Percentiles rank a stretch among this genome's conserved stretches.
These are phyloP conservation scores for Neodontobutis hainanensis DNA, from an alignment of 2,113 vertebrate species.

Conservation along the genomic window DNA sequence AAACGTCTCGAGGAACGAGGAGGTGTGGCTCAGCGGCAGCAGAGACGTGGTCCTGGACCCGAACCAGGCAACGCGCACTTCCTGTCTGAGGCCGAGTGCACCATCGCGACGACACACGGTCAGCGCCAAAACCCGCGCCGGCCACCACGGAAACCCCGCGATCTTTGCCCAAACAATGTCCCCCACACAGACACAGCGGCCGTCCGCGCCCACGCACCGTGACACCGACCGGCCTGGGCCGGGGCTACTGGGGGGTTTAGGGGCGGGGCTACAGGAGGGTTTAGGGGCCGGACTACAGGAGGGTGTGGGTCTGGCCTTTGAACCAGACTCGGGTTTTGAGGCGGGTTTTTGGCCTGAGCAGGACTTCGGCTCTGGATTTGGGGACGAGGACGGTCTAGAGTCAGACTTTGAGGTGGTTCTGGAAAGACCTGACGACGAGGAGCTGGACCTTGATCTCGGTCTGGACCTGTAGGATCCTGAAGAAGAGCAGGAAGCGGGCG, in stretches of 20 bases:
- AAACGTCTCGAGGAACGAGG: conserved; percentile 98
- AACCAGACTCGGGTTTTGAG: too few relatives aligned
- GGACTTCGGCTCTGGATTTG: not conserved
- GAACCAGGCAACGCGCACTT: conserved; percentile 96
- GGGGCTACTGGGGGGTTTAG: not conserved
- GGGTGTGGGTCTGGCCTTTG: not conserved
- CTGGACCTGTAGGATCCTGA: conserved; percentile 31
- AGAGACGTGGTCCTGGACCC: conserved; percentile 98
- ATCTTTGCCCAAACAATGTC: conserved; percentile 99
- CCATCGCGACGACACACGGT: conserved; percentile 90
- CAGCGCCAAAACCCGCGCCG: conserved; percentile 92
- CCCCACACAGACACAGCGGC: conserved; percentile 94
- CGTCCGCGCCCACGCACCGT: conserved; percentile 90
- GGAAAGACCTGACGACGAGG: not conserved
- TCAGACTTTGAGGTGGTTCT: not conserved
- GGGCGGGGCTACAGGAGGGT: not conserved
- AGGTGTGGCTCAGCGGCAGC: conserved; percentile 91
- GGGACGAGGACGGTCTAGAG: not conserved
- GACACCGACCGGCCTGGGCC: conserved; percentile 83
- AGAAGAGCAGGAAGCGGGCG: conserved; percentile 23
- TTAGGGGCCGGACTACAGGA: not conserved
- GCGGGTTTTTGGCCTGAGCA: not conserved
- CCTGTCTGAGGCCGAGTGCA: conserved; percentile 90
- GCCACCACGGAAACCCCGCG: conserved; percentile 99
- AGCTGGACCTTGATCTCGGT: conserved; percentile 52